phyloP scores from a whole-genome alignment of 2,888 invertebrate species.

The Pristionchus fissidentatus region DNA sequence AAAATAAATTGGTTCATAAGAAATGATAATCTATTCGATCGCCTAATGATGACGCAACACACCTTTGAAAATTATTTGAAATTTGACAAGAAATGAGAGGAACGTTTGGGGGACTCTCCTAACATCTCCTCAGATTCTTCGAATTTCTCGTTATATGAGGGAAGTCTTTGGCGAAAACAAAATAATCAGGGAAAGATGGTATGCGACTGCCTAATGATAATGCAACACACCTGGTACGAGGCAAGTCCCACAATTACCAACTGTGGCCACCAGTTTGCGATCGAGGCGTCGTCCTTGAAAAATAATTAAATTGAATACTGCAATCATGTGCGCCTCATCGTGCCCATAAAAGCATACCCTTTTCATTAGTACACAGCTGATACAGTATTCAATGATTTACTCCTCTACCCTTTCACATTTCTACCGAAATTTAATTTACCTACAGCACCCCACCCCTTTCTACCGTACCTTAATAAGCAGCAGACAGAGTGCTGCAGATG shows the following conservation, averaged over 20 bases:
- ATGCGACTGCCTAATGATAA: too few species aligned
- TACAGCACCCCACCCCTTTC: slow-evolving; percentile 1
- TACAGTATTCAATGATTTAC: background rate
- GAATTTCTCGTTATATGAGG: too few species aligned
- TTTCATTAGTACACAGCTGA: background rate
- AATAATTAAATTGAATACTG: background rate
- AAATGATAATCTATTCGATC: too few species aligned
- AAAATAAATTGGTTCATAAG: too few species aligned
- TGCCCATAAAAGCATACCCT: background rate
- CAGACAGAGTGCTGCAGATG: background rate
- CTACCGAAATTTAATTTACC: too few species aligned
- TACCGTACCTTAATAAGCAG: slow-evolving; percentile 25
- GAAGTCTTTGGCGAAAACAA: too few species aligned
- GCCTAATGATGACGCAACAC: too few species aligned
- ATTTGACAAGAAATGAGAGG: too few species aligned
- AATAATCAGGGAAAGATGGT: background rate
- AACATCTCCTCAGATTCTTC: too few species aligned
- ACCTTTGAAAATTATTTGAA: too few species aligned
- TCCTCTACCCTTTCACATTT: background rate
- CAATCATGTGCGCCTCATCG: background rate
- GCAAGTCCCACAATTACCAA: slow-evolving; percentile 25
- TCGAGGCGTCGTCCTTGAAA: slow-evolving; percentile 12
- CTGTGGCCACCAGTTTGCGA: slow-evolving; percentile 43
- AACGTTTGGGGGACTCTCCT: too few species aligned
- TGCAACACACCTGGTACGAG: slow-evolving; percentile 36